phyloP scores from a whole-genome alignment of 2,888 invertebrate species.

The Meandrusa payeni region DNA sequence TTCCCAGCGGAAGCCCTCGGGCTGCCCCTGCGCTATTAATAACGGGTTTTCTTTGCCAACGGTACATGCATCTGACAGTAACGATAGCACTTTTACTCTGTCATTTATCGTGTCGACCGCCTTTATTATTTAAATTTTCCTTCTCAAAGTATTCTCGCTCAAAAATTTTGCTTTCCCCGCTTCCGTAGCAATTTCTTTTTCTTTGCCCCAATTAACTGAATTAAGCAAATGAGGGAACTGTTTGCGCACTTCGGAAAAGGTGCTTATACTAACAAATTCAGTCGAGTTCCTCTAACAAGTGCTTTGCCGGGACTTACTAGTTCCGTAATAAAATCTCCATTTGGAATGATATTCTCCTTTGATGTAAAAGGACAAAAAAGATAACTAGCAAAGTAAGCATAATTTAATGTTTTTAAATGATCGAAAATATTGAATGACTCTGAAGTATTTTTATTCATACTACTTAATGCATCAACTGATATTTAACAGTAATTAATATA shows the following conservation, averaged over 20 bases:
- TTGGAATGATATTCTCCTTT: slow-evolving; percentile 10
- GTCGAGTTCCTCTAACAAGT: slow-evolving; percentile 17
- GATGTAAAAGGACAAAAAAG: background rate
- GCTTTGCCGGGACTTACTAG: slow-evolving; percentile 9
- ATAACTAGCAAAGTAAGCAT: slow-evolving; percentile 1
- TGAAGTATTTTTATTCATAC: no score
- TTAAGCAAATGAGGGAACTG: slow-evolving; percentile 20
- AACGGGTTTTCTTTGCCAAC: slow-evolving; percentile 62
- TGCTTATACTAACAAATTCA: slow-evolving; percentile 22
- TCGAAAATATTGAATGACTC: background rate
- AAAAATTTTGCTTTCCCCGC: slow-evolving; percentile 18
- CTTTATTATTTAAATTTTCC: slow-evolving; percentile 47
- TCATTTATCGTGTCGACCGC: slow-evolving; percentile 54
- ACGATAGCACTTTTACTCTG: slow-evolving; percentile 64
- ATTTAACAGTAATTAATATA: no score
- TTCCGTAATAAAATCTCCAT: slow-evolving; percentile 14
- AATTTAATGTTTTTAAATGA: background rate
- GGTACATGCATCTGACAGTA: slow-evolving; percentile 70
- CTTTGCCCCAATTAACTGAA: slow-evolving; percentile 32
- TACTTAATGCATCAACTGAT: no score
- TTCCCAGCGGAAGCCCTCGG: slow-evolving; percentile 52
- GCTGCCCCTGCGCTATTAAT: slow-evolving; percentile 62
- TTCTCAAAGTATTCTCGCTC: slow-evolving; percentile 21
- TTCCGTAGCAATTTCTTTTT: slow-evolving; percentile 27
- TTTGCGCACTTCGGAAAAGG: slow-evolving; percentile 20